Base-by-base conservation (phyloP, 2,888 invertebrate genomes). In the Tenodera sinensis region DNA sequence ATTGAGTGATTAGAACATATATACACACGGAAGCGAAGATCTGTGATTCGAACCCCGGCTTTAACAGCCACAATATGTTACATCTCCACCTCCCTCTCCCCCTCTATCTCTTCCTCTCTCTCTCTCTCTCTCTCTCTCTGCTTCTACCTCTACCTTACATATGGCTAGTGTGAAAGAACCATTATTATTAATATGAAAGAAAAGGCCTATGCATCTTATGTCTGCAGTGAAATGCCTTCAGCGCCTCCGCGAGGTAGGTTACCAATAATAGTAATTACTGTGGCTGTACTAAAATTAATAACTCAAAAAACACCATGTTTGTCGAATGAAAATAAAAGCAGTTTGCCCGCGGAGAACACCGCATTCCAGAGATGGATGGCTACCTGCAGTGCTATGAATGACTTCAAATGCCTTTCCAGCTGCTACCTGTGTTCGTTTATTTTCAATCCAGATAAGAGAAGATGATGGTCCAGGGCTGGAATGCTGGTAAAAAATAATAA, bases 371-470 rank as follows among this genome's bases (percentile, higher is more conserved):
- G 34, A 82, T 30, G 25, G 83, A 71, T 84, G 27, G 34, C 84
- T 34, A 84, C 34, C 34, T n/a, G 47, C 83, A 87, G 87, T 54
- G 28, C 82, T 87, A 87, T 87, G 87, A 87, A 87, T 87, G 87
- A 83, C 87, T 87, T 27, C 82, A 83, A 87, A 87, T 87, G 83
- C 87, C 87, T 87, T 27, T 71, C 54, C 42, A 20, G 30, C 28
- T 34, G 87, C 89, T 89, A 89, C 89, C 89, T 89, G 89, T 83
- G 87, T 83, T 89, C 89, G 89, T 87, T 89, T 87, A 89, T 89
- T 86, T 89, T 89, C 89, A 89, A 89, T 87, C 87, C 84, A 85
- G 87, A 89, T 89, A 89, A 89, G 89, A 89, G 88, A 89, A 89
- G 89, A 89, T 89, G 89, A 89, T 89, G 89, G 89, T 89, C 86